A percentile compares a stretch with the other conserved stretches of the same genome.
These are phyloP conservation scores for Sphinx pinastri DNA, from an alignment of 2,888 invertebrate genomes.

Conservation along the genomic window DNA sequence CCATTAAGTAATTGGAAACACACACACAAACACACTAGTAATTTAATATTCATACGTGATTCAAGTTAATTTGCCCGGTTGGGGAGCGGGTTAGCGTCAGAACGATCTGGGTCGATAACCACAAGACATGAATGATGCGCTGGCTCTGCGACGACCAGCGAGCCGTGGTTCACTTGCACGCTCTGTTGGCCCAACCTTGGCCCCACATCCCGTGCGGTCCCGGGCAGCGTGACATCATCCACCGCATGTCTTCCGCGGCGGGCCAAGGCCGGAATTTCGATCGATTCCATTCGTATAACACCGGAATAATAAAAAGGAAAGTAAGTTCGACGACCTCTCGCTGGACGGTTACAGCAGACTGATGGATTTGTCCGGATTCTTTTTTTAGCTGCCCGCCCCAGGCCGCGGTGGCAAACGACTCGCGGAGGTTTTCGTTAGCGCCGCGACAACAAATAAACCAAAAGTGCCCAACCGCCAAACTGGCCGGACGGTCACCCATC, in stretches of 20 bases:
- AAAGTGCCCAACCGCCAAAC: constrained; percentile 35
- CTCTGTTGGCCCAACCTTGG: constrained; percentile 78
- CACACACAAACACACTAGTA: neutral
- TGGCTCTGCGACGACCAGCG: constrained; percentile 73
- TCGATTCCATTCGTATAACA: constrained; percentile 54
- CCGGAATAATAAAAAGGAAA: constrained; percentile 75
- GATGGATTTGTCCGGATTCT: constrained; percentile 66
- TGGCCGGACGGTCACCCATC: constrained; percentile 24
- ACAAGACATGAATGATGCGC: constrained; percentile 50
- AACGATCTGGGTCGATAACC: constrained; percentile 70
- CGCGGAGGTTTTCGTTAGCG: constrained; percentile 51
- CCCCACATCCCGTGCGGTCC: constrained; percentile 70
- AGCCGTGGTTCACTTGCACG: constrained; percentile 73
- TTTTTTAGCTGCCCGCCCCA: constrained; percentile 67
- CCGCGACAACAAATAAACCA: constrained; percentile 44
- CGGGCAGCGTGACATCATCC: constrained; percentile 72
- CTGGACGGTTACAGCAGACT: constrained; percentile 59
- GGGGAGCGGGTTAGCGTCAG: constrained; percentile 61
- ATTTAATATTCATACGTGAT: constrained; percentile 42
- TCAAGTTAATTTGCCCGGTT: constrained; percentile 59
- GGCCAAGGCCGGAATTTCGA: constrained; percentile 70
- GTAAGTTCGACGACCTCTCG: constrained; percentile 70
- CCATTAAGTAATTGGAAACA: constrained; percentile 1
- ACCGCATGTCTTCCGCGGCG: constrained; percentile 50
- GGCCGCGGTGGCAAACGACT: constrained; percentile 58